phyloP scores from a whole-genome alignment of 2,113 vertebrate genomes.

The Hepsetus odoe region DNA sequence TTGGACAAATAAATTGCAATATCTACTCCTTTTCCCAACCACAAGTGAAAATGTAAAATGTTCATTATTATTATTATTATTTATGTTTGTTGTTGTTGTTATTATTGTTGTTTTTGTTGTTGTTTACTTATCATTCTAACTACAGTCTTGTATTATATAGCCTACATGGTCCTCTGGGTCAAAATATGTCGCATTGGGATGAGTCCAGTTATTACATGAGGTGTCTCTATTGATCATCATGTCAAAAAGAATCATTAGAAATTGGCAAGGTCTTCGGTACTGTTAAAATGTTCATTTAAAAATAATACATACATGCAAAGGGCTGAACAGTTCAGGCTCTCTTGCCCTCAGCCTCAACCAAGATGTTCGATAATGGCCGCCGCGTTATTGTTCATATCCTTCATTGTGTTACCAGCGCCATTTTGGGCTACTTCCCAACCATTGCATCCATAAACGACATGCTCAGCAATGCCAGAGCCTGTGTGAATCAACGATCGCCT shows the following conservation, averaged over 20 bases:
- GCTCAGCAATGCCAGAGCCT: conserved; percentile 5
- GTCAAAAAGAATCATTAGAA: conserved; percentile 8
- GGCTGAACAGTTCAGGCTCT: neutral
- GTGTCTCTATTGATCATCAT: conserved; percentile 28
- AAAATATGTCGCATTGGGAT: neutral
- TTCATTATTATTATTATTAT: conserved; percentile 10
- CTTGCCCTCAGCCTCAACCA: conserved; percentile 41
- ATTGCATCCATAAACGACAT: conserved; percentile 43
- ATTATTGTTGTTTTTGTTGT: conserved; percentile 15
- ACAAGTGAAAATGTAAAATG: neutral
- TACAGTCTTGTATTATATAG: neutral
- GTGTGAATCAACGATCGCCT: neutral
- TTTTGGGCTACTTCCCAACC: conserved; percentile 74
- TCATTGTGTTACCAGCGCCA: conserved; percentile 82
- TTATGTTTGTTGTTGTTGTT: conserved; percentile 27
- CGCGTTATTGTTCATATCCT: conserved; percentile 81
- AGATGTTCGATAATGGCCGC: conserved; percentile 78
- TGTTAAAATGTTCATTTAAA: conserved; percentile 37
- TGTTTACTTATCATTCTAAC: too few relatives aligned
- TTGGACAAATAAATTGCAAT: conserved; percentile 23
- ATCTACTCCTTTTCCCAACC: neutral
- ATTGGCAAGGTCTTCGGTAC: neutral
- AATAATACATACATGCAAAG: neutral
- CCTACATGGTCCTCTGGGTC: neutral
- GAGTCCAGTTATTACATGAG: conserved; percentile 30